Evolutionary conservation across 2,888 invertebrate genomes (phyloP), one percentile per base, ranked within the genome.

Genomic region (Amiota minor): DNA sequence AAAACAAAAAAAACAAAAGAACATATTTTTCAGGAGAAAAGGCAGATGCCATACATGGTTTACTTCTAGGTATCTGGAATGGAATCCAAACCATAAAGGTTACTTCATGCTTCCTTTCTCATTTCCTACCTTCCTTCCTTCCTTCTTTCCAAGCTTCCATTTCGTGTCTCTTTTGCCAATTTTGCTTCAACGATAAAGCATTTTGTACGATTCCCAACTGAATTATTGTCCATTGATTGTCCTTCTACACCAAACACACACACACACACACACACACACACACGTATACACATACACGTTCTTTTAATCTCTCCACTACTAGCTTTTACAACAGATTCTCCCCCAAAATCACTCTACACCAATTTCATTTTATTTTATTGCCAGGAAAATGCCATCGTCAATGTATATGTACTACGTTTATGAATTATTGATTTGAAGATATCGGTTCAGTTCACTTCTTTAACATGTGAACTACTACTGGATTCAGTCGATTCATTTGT

Each of bases 351-450:
- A 45, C 65, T 4, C 47, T 16, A 47, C 12, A 18, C 55, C 72
- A 71, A 64, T 81, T 82, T 82, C 81, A 74, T 64, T 71, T 64
- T 35, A 64, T 71, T 71, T 64, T 49, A 61, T 71, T 76, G 83
- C 77, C 81, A 74, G 75, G 70, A 61, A 77, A 78, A 74, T 77
- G 50, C 50, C 76, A 79, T 84, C 85, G 80, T 84, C 81, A 77
- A 77, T 81, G 79, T 80, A 77, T 81, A 78, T 80, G 35, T 35
- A 35, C 35, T 35, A 83, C 78, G 75, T 76, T 78, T 85, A 81
- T 83, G 86, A 83, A 83, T 86, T 86, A 83, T 86, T 84, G 86
- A 86, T 83, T 84, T 77, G 72, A 9, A 62, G 74, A 79, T 81
- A 80, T 53, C 50, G 53, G 35, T 35, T 9, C 67, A 65, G 16